These are phyloP conservation scores for Agriopis marginaria DNA, from an alignment of 2,888 invertebrate species.

Conservation along the genomic window DNA sequence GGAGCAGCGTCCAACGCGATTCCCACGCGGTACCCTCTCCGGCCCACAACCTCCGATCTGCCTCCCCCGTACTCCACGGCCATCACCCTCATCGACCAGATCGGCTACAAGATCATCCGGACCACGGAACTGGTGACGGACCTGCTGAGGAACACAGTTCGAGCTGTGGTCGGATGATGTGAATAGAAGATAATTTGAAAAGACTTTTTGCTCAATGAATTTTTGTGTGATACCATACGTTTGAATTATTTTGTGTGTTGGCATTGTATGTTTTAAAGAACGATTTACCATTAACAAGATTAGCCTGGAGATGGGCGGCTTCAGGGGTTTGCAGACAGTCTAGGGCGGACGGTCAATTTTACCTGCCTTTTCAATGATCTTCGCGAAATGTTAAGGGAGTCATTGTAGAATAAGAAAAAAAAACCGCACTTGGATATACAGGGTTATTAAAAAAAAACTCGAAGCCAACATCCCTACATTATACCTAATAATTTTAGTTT, in stretches of 20 bases:
- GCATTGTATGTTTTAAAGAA: too few relatives aligned
- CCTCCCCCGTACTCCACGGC: constrained; percentile 71
- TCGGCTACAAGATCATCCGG: constrained; percentile 79
- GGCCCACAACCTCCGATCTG: constrained; percentile 61
- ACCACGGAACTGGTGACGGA: constrained; percentile 82
- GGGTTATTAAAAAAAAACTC: too few relatives aligned
- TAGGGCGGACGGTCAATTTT: too few relatives aligned
- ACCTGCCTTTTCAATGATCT: too few relatives aligned
- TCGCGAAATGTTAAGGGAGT: too few relatives aligned
- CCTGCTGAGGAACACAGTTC: constrained; percentile 76
- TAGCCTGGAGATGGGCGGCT: too few relatives aligned
- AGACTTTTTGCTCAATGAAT: constrained; percentile 21
- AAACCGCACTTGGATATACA: too few relatives aligned
- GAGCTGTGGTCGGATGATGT: constrained; percentile 75
- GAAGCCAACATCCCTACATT: too few relatives aligned
- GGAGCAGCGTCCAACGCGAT: constrained; percentile 61
- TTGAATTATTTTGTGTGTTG: not conserved
- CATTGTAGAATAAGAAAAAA: too few relatives aligned
- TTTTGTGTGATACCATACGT: not conserved
- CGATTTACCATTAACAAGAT: too few relatives aligned
- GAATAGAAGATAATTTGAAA: not conserved
- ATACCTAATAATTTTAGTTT: too few relatives aligned
- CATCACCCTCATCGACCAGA: constrained; percentile 80
- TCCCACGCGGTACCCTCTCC: constrained; percentile 69
- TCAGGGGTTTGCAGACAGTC: too few relatives aligned